A percentile compares a stretch with the other conserved stretches of the same genome.
Conservation (phyloP, 2,797 vertebrate genomes). For the Heliangelus exortis region DNA sequence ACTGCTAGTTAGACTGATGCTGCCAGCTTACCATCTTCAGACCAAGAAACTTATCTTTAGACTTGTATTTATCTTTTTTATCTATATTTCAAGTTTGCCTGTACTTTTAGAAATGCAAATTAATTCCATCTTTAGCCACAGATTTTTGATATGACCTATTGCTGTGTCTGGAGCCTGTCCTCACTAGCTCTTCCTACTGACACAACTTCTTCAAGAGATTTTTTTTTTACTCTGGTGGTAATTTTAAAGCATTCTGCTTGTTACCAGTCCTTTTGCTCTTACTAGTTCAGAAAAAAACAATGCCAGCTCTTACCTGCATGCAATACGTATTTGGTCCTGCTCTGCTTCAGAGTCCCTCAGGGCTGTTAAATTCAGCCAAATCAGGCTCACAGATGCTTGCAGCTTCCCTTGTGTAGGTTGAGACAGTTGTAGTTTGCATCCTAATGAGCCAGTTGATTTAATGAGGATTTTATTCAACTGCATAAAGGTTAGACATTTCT, state of each 20-base stretch:
- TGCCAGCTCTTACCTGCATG: not conserved
- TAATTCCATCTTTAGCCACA: not conserved
- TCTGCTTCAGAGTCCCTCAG: not conserved
- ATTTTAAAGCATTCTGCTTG: not conserved
- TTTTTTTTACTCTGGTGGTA: not conserved
- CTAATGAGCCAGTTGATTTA: not conserved
- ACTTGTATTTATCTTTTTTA: not conserved
- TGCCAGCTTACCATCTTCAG: not conserved
- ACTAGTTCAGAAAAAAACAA: not conserved
- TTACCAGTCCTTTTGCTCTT: not conserved
- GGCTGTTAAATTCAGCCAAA: not conserved
- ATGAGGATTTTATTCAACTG: not conserved
- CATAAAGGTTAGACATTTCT: not conserved
- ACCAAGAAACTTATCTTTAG: not conserved
- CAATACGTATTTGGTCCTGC: not conserved
- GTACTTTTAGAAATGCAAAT: not conserved
- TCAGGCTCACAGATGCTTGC: not conserved
- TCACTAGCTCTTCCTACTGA: not conserved
- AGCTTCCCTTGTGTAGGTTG: not conserved
- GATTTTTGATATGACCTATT: not conserved
- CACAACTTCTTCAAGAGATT: not conserved
- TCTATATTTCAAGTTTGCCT: not conserved
- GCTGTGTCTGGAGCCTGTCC: not conserved
- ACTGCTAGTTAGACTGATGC: not conserved
- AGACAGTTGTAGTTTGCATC: not conserved